Evolutionary conservation across 2,113 vertebrate genomes (phyloP), one percentile per base, ranked within the genome.

Genomic region (Callipepla californica): DNA sequence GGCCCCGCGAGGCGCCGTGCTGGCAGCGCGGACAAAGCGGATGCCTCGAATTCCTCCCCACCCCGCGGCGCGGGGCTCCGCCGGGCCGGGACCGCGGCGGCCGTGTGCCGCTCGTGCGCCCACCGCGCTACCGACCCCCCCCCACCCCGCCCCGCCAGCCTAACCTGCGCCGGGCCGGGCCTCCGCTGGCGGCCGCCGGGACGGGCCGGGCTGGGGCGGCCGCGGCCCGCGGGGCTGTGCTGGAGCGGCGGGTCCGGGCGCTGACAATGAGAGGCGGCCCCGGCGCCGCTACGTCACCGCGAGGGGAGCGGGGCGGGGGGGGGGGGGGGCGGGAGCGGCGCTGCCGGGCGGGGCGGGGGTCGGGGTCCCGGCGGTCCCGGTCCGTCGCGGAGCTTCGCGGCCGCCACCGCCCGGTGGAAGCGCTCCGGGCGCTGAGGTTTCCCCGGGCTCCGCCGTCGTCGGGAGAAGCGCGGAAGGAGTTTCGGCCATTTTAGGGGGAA

Each of bases 181-280:
- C 23, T 50, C 48, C 48, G 48, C 48, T 23, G 48, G 59, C 59
- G 4, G 58, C 63, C 63, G 53, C 53, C 62, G 26, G 78, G 78
- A 15, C 82, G 55, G 90, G 82, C 82, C 93, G 20, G 45, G 68
- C 68, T 53, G 13, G 79, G 87, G 90, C 93, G 72, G 90, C 97
- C 94, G 96, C 97, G 94, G 92, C 78, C 80, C 82, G 73, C 89
- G 30, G 85, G 76, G 82, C 83, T 69, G 18, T 81, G 67, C 95
- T 95, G 90, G 89, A 63, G 8, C 92, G 92, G 95, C 97, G 91
- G 82, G 53, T 83, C 79, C 74, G 69, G 79, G 69, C 75, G 87
- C 93, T 97, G 97, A 98, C 97, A 98, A 98, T 98, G 97, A 98
- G 97, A 95, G 97, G 97, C 97, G 9, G 3, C 8, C 74, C 96